Conservation (phyloP, 2,888 invertebrate genomes). For the Agrilus mali region DNA sequence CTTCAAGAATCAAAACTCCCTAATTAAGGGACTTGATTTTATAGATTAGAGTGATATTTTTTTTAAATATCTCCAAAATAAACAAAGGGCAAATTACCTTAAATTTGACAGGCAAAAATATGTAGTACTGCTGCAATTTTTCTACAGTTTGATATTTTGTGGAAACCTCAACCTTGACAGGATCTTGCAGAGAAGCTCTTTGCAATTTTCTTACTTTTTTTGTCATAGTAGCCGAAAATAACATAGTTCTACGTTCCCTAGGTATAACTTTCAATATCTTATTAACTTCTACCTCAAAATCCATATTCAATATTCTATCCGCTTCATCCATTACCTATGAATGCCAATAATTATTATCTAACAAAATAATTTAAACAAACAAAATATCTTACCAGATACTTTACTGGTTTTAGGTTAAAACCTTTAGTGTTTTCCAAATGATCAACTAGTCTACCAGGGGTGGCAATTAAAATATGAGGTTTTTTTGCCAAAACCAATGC, state of each 20-base stretch:
- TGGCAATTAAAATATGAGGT: slow-evolving; percentile 94
- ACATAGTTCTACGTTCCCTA: slow-evolving; percentile 75
- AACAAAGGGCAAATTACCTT: slow-evolving; percentile 48
- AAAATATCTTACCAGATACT: slow-evolving; percentile 62
- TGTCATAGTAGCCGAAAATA: slow-evolving; percentile 99
- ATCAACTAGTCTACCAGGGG: slow-evolving; percentile 90
- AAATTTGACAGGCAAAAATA: slow-evolving; percentile 91
- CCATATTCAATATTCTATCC: slow-evolving; percentile 96
- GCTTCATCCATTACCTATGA: slow-evolving; percentile 92
- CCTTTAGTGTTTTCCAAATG: slow-evolving; percentile 98
- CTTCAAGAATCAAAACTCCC: no score
- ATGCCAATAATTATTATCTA: background rate
- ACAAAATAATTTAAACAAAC: slow-evolving; percentile 15
- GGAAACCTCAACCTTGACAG: slow-evolving; percentile 91
- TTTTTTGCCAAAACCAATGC: slow-evolving; percentile 83
- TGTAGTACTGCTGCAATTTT: slow-evolving; percentile 85
- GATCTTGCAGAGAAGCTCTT: slow-evolving; percentile 85
- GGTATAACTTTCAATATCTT: slow-evolving; percentile 90
- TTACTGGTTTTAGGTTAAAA: slow-evolving; percentile 78
- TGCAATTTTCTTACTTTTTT: slow-evolving; percentile 94
- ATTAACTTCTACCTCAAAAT: slow-evolving; percentile 95
- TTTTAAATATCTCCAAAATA: no score
- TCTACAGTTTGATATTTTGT: slow-evolving; percentile 98
- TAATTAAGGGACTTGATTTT: no score
- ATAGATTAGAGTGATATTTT: no score